phyloP scores from a whole-genome alignment of 1,140 invertebrate species.

The Drosophila erecta region DNA sequence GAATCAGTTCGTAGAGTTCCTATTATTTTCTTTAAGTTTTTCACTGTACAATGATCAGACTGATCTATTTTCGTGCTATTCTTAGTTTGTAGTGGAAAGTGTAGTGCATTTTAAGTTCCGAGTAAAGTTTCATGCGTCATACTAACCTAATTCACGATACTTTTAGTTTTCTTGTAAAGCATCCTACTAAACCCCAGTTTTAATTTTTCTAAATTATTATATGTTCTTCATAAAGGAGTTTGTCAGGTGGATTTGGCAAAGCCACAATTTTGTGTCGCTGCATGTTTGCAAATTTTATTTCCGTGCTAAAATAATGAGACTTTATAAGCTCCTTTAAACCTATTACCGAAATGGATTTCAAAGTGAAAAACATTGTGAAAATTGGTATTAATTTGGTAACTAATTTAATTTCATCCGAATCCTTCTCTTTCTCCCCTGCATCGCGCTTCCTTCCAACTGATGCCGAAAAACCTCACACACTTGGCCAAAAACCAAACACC shows the following conservation, averaged over 20 bases:
- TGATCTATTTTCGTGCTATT: neutral
- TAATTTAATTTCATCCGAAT: slow-evolving; percentile 53
- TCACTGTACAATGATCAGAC: slow-evolving; percentile 1
- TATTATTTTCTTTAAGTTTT: slow-evolving; percentile 7
- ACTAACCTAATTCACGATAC: slow-evolving; percentile 11
- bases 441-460: slow-evolving; percentile 38
- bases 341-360: slow-evolving; percentile 1
- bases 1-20: slow-evolving; percentile 29
- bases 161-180: slow-evolving; percentile 6
- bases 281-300: too few species aligned
- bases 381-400: slow-evolving; percentile 49
- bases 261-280: neutral
- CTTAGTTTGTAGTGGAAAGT: slow-evolving; percentile 17
- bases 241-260: neutral
- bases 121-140: slow-evolving; percentile 35
- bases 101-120: slow-evolving; percentile 17
- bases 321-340: neutral
- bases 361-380: slow-evolving; percentile 6
- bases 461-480: slow-evolving; percentile 15
- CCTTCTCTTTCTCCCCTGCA: slow-evolving; percentile 55
- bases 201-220: slow-evolving; percentile 12
- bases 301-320: too few species aligned
- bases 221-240: neutral
- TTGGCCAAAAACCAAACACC: slow-evolving; percentile 27
- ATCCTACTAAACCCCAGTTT: slow-evolving; percentile 6